Evolutionary conservation across 2,888 invertebrate species (phyloP).

Genomic region (Philereme transversata): DNA sequence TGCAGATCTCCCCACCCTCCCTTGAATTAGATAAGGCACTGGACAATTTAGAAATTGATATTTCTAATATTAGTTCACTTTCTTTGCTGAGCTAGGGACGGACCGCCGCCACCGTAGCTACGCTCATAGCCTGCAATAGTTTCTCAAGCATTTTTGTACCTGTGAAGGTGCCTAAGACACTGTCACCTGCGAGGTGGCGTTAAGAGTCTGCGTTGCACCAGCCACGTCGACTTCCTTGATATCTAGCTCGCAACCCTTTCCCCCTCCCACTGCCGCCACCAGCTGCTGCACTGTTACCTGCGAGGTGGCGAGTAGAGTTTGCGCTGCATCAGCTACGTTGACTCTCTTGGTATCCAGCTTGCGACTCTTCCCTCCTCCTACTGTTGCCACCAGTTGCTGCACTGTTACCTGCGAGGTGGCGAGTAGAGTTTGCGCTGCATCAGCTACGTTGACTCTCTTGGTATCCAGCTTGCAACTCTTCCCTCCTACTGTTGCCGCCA

Average conservation of each 20-base stretch:
- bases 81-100: too few species aligned
- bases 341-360: conserved; percentile 42
- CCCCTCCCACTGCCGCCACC: conserved; percentile 32
- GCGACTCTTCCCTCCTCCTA: conserved; percentile 22
- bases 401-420: conserved; percentile 50
- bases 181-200: conserved; percentile 49
- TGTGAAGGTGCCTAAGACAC: too few species aligned
- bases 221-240: conserved; percentile 41
- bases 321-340: conserved; percentile 46
- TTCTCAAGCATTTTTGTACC: too few species aligned
- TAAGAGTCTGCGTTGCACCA: conserved; percentile 47
- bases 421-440: conserved; percentile 48
- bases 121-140: too few species aligned
- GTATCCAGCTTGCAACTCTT: conserved; percentile 38
- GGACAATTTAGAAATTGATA: too few species aligned
- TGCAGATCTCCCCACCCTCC: too few species aligned
- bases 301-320: conserved; percentile 48
- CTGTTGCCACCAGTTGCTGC: background rate
- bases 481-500: background rate
- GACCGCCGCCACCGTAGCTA: too few species aligned
- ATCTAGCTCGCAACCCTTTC: conserved; percentile 38
- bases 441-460: conserved; percentile 43
- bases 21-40: too few species aligned
- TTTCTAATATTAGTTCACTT: too few species aligned
- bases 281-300: conserved; percentile 42